Conservation (phyloP, 2,797 vertebrate species). For the Silurus aristotelis region DNA sequence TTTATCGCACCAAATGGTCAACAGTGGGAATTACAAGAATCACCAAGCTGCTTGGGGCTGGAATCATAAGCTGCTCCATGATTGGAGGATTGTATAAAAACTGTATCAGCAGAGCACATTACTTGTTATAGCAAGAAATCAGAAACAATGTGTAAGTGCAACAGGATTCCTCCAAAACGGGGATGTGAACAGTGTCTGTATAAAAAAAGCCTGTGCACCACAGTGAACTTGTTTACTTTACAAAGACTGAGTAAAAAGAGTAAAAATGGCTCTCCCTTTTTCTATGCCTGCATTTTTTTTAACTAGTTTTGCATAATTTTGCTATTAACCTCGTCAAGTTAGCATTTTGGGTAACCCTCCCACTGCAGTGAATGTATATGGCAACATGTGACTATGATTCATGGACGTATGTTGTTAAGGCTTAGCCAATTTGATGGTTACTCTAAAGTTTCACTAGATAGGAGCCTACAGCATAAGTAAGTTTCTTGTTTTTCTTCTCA, state of each 20-base stretch:
- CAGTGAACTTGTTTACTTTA: not conserved
- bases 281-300: too few relatives aligned
- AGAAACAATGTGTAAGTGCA: not conserved
- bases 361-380: too few relatives aligned
- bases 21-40: not conserved
- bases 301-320: not conserved
- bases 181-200: not conserved
- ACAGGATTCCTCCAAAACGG: not conserved
- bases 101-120: not conserved
- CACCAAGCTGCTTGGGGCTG: not conserved
- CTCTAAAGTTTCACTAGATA: too few relatives aligned
- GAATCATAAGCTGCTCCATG: not conserved
- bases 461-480: not conserved
- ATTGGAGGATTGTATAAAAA: too few relatives aligned
- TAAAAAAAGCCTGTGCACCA: not conserved
- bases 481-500: not conserved
- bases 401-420: too few relatives aligned
- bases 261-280: not conserved
- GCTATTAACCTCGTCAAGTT: not conserved
- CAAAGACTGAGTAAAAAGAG: not conserved
- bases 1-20: not conserved
- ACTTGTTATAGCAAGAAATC: not conserved
- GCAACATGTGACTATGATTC: too few relatives aligned
- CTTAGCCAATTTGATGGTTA: too few relatives aligned
- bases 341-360: not conserved